Conservation (phyloP, 1,140 invertebrate species). For the Drosophila grimshawi region DNA sequence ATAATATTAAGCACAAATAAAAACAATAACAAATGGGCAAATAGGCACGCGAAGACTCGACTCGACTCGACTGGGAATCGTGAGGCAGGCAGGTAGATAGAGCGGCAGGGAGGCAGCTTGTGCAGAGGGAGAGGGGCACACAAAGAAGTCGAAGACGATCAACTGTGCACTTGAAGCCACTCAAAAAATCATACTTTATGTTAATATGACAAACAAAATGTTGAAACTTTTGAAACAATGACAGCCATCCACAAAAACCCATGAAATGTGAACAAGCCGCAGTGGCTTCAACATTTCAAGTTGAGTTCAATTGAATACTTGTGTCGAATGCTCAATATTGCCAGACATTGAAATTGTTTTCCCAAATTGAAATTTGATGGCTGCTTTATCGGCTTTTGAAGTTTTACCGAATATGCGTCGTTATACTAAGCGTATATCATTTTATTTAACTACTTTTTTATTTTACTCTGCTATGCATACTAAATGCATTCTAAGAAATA, state of each 20-base stretch:
- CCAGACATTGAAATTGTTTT: constrained; percentile 13
- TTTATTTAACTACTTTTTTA: no score
- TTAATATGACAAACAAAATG: constrained; percentile 53
- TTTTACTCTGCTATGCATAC: no score
- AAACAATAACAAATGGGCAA: constrained; percentile 26
- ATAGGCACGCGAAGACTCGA: constrained; percentile 19
- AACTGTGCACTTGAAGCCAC: constrained; percentile 36
- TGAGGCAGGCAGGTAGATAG: no score
- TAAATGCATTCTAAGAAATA: no score
- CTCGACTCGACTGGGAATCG: not conserved
- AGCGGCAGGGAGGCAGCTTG: not conserved
- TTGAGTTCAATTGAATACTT: constrained; percentile 44
- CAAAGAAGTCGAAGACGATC: constrained; percentile 23
- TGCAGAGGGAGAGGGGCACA: not conserved
- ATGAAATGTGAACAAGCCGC: constrained; percentile 29
- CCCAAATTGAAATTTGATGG: constrained; percentile 36
- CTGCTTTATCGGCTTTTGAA: constrained; percentile 34
- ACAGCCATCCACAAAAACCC: constrained; percentile 22
- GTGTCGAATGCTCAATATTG: not conserved
- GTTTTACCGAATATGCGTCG: constrained; percentile 14
- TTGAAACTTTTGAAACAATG: constrained; percentile 35
- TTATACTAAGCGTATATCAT: no score
- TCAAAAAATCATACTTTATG: constrained; percentile 54
- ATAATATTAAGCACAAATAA: constrained; percentile 37
- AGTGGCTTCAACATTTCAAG: constrained; percentile 16